Conservation (phyloP, 2,113 vertebrate genomes). For the Podarcis muralis region DNA sequence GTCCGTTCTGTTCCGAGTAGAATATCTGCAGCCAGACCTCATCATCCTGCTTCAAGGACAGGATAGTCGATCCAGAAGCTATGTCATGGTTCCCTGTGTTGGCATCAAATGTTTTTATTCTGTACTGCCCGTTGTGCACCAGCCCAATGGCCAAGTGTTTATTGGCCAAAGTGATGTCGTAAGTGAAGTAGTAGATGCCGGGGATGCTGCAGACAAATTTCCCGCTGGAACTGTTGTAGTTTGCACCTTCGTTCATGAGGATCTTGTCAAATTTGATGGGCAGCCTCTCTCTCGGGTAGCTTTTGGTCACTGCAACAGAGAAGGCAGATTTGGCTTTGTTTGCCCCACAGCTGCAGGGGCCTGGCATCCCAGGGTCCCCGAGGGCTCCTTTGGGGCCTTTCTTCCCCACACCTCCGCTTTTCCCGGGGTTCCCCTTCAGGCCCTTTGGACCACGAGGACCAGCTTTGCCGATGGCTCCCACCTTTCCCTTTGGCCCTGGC, state of each 20-base stretch:
- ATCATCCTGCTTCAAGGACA: slow-evolving; percentile 84
- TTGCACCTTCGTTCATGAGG: slow-evolving; percentile 92
- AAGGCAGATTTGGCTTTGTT: slow-evolving; percentile 87
- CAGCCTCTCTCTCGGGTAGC: slow-evolving; percentile 90
- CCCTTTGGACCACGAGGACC: slow-evolving; percentile 90
- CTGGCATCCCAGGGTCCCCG: slow-evolving; percentile 81
- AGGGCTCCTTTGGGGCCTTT: slow-evolving; percentile 85
- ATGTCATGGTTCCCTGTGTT: slow-evolving; percentile 96
- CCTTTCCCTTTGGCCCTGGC: slow-evolving; percentile 85
- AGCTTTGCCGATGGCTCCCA: slow-evolving; percentile 87
- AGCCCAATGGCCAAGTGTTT: slow-evolving; percentile 96
- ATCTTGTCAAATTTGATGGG: slow-evolving; percentile 95
- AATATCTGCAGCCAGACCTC: slow-evolving; percentile 99
- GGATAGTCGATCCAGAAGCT: slow-evolving; percentile 92
- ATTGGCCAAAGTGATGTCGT: slow-evolving; percentile 94
- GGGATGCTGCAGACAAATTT: slow-evolving; percentile 92
- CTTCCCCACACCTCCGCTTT: slow-evolving; percentile 74
- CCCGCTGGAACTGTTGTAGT: slow-evolving; percentile 90
- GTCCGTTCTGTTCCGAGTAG: slow-evolving; percentile 94
- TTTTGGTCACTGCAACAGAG: slow-evolving; percentile 92
- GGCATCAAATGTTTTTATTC: slow-evolving; percentile 94
- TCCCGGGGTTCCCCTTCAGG: slow-evolving; percentile 78
- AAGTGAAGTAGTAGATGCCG: slow-evolving; percentile 94
- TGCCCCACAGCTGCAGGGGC: slow-evolving; percentile 85
- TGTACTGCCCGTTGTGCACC: slow-evolving; percentile 95